These are phyloP conservation scores for Drosophila mayaguana DNA, from an alignment of 2,888 invertebrate genomes.

Conservation along the genomic window DNA sequence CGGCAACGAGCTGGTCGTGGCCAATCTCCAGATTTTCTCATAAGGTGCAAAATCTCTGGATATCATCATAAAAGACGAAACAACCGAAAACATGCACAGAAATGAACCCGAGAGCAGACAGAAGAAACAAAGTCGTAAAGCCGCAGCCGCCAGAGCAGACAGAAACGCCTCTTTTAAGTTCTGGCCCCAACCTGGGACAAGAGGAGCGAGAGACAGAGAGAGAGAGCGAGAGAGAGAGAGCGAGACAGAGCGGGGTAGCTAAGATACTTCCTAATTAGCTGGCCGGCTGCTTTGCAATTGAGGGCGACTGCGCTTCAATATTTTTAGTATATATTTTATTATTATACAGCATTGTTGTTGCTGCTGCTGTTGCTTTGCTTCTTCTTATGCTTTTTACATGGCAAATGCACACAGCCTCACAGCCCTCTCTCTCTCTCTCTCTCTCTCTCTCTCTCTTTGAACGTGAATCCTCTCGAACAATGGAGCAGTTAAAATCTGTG, in stretches of 20 bases:
- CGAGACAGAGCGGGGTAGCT: neutral
- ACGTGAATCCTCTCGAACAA: constrained; percentile 47
- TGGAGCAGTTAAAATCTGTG: constrained; percentile 69
- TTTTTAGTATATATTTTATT: constrained; percentile 58
- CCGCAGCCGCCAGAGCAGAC: constrained; percentile 36
- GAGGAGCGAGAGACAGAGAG: neutral
- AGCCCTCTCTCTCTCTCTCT: constrained; percentile 3
- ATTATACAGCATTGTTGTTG: constrained; percentile 18
- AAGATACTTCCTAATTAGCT: constrained; percentile 69
- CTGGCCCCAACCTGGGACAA: neutral
- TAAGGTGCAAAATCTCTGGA: constrained; percentile 80
- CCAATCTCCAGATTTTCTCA: constrained; percentile 72
- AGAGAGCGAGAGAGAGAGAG: neutral
- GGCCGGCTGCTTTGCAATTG: constrained; percentile 60
- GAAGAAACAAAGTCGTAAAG: constrained; percentile 54
- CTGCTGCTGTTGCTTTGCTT: no score
- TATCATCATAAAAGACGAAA: constrained; percentile 70
- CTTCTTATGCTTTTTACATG: neutral
- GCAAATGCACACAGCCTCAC: constrained; percentile 27
- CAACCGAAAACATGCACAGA: constrained; percentile 67
- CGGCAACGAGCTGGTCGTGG: constrained; percentile 24
- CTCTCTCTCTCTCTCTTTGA: no score
- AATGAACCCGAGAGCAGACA: constrained; percentile 60
- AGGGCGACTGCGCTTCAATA: constrained; percentile 42
- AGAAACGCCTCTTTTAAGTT: constrained; percentile 61